These are phyloP conservation scores for Aphaenogaster rudis DNA, from an alignment of 1,140 invertebrate species.

Conservation along the genomic window DNA sequence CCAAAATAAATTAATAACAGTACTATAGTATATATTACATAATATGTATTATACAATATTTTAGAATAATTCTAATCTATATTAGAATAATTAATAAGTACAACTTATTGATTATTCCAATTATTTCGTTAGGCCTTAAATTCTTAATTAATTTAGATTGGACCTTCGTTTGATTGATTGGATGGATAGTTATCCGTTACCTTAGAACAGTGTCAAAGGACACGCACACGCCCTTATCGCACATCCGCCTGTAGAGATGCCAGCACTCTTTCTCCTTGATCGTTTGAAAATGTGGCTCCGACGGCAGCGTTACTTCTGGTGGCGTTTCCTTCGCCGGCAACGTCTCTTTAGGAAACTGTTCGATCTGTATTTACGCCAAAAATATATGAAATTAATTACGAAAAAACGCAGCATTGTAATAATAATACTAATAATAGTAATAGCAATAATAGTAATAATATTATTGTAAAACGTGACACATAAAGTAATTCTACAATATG, in stretches of 20 bases:
- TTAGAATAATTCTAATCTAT: too few relatives aligned
- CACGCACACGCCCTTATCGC: conserved; percentile 90
- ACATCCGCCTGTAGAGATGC: conserved; percentile 90
- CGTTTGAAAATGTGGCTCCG: conserved; percentile 83
- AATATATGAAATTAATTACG: conserved; percentile 1
- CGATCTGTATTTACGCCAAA: conserved; percentile 12
- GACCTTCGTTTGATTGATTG: background rate
- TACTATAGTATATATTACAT: too few relatives aligned
- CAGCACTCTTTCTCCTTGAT: conserved; percentile 90
- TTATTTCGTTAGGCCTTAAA: background rate
- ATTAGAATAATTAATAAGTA: too few relatives aligned
- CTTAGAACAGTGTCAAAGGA: conserved; percentile 90
- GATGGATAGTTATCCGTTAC: conserved; percentile 69
- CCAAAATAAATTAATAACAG: background rate
- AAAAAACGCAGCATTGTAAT: background rate
- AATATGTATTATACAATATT: too few relatives aligned
- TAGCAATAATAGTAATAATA: background rate
- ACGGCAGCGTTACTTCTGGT: conserved; percentile 9
- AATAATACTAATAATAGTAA: background rate
- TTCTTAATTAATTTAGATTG: background rate
- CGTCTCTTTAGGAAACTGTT: conserved; percentile 32
- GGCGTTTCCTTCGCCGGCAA: conserved; percentile 33
- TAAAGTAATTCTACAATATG: background rate
- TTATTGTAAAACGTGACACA: background rate
- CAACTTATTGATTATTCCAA: background rate